phyloP scores from a whole-genome alignment of 2,113 vertebrate species.

The Rostratula benghalensis region DNA sequence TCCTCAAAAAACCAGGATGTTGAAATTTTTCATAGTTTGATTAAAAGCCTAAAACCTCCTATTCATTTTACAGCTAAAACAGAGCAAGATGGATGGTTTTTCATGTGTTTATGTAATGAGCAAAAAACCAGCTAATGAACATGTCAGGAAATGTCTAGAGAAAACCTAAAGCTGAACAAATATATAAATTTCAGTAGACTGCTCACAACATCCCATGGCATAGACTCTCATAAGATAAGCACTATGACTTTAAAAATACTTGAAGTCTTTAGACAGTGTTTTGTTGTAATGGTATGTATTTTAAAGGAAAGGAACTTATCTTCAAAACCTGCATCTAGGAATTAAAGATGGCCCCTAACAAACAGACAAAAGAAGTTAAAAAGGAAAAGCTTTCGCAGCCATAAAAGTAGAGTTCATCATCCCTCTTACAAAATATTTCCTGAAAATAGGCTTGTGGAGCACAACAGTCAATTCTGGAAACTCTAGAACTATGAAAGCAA shows the following conservation, averaged over 20 bases:
- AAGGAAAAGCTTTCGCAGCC: conserved; percentile 27
- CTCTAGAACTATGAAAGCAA: conserved; percentile 51
- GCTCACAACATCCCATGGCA: not conserved
- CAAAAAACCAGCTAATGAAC: conserved; percentile 19
- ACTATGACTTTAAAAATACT: not conserved
- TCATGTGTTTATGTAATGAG: not conserved
- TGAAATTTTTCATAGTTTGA: conserved; percentile 21
- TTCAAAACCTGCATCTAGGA: conserved; percentile 39
- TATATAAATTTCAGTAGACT: not conserved
- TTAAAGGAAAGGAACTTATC: conserved; percentile 21
- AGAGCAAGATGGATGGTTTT: not conserved
- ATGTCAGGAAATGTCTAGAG: not conserved
- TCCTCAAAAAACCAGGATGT: not conserved
- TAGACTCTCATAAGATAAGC: not conserved
- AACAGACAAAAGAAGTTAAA: conserved; percentile 55
- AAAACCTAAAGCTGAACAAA: conserved; percentile 4
- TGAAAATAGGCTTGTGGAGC: conserved; percentile 52
- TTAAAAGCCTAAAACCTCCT: conserved; percentile 29
- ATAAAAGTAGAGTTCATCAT: conserved; percentile 44
- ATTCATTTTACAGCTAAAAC: not conserved
- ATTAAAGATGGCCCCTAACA: conserved; percentile 34
- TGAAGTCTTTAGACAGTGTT: not conserved
- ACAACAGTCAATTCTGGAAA: conserved; percentile 54
- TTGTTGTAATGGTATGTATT: conserved; percentile 17
- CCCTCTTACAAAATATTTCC: conserved; percentile 58